Conservation (phyloP, 2,888 invertebrate species). For the Parnassius apollo region DNA sequence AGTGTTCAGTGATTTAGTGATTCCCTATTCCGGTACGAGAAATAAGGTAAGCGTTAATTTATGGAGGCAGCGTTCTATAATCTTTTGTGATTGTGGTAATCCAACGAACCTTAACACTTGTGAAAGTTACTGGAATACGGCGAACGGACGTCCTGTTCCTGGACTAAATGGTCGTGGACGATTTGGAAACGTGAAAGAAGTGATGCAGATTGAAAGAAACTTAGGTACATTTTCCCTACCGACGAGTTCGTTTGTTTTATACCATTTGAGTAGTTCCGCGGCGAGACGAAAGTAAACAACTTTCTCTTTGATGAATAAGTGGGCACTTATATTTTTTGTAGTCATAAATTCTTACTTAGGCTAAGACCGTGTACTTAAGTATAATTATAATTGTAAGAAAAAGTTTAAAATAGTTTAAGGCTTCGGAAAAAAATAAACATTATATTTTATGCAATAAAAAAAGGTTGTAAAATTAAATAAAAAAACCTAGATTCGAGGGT, state of each 20-base stretch:
- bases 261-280: constrained; percentile 8
- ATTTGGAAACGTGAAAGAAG: constrained; percentile 9
- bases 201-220: constrained; percentile 4
- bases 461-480: too few species aligned
- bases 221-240: not conserved
- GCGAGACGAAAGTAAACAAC: constrained; percentile 27
- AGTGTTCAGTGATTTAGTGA: constrained; percentile 72
- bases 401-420: too few species aligned
- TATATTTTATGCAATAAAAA: too few species aligned
- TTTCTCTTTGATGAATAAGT: constrained; percentile 26
- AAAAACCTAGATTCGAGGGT: too few species aligned
- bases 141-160: constrained; percentile 1
- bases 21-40: constrained; percentile 52
- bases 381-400: too few species aligned
- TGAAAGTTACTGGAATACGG: constrained; percentile 13
- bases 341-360: not conserved
- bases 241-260: constrained; percentile 10
- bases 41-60: constrained; percentile 61
- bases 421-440: too few species aligned
- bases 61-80: constrained; percentile 31
- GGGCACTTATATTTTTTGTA: constrained; percentile 17
- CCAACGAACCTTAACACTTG: constrained; percentile 36
- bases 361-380: too few species aligned
- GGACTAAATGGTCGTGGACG: not conserved
- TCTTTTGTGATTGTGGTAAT: constrained; percentile 44